Evolutionary conservation across 2,888 invertebrate genomes (phyloP).

Genomic region (Metacarcinus magister): DNA sequence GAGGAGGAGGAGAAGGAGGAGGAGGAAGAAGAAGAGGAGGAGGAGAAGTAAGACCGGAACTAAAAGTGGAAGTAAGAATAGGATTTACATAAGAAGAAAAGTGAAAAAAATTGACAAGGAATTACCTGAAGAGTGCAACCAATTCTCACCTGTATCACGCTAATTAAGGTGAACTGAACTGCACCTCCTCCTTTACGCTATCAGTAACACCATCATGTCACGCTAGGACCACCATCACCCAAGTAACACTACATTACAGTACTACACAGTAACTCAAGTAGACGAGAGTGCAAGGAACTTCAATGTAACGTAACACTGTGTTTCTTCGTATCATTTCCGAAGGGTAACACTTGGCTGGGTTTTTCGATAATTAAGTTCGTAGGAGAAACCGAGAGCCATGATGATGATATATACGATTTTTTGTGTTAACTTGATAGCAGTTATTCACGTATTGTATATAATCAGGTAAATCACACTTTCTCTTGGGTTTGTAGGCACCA

Average conservation of each 20-base stretch:
- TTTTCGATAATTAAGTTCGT: neutral
- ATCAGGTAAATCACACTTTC: no score
- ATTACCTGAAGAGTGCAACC: neutral
- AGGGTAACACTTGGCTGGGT: neutral
- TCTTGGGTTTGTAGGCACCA: no score
- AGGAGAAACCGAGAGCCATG: neutral
- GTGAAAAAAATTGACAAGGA: neutral
- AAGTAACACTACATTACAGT: neutral
- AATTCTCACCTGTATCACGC: neutral
- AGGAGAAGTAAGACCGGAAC: neutral
- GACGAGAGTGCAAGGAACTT: neutral
- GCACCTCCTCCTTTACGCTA: neutral
- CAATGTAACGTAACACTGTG: neutral
- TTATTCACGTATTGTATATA: no score
- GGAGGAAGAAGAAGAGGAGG: neutral
- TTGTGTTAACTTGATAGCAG: neutral
- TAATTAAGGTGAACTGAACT: neutral
- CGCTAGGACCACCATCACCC: neutral
- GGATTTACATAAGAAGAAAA: no score
- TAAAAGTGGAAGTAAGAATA: no score
- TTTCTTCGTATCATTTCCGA: neutral
- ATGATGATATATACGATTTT: neutral
- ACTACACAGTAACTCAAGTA: no score
- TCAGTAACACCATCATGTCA: neutral
- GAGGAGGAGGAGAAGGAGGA: neutral